Percentiles rank a stretch among this genome's conserved stretches.
These are phyloP conservation scores for Carassius auratus DNA, from an alignment of 2,113 vertebrate genomes.

Conservation along the genomic window DNA sequence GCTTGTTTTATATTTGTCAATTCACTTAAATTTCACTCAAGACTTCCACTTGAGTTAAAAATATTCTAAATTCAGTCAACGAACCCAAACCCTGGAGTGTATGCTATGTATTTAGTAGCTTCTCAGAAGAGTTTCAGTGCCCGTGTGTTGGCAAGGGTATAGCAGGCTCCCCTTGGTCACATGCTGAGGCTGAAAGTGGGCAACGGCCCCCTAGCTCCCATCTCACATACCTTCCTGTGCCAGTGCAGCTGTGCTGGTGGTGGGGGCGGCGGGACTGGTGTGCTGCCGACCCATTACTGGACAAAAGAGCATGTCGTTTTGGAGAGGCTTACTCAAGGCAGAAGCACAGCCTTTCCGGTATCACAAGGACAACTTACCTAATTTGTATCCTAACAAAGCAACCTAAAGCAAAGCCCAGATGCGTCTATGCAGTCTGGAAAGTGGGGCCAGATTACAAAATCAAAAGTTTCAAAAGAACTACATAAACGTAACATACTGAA, in stretches of 20 bases:
- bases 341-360: constrained; percentile 50
- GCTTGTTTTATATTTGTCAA: neutral
- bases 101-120: constrained; percentile 33
- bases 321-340: constrained; percentile 67
- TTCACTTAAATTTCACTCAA: neutral
- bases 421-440: neutral
- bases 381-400: constrained; percentile 21
- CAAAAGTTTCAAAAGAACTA: neutral
- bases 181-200: constrained; percentile 71
- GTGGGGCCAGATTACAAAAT: constrained; percentile 8
- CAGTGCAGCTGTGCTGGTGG: constrained; percentile 91
- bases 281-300: constrained; percentile 95
- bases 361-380: constrained; percentile 34
- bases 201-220: constrained; percentile 59
- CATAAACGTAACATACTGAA: neutral
- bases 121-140: constrained; percentile 55
- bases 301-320: constrained; percentile 85
- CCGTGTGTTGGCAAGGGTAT: constrained; percentile 47
- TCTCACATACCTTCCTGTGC: constrained; percentile 91
- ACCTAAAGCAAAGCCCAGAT: neutral
- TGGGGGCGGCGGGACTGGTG: constrained; percentile 91
- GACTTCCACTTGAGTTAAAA: neutral
- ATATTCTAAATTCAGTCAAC: constrained; percentile 10
- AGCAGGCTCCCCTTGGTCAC: constrained; percentile 65
- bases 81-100: neutral